Evolutionary conservation across 2,888 invertebrate genomes (phyloP), one percentile per base, ranked within the genome.

Genomic region (Morinoia aosen): DNA sequence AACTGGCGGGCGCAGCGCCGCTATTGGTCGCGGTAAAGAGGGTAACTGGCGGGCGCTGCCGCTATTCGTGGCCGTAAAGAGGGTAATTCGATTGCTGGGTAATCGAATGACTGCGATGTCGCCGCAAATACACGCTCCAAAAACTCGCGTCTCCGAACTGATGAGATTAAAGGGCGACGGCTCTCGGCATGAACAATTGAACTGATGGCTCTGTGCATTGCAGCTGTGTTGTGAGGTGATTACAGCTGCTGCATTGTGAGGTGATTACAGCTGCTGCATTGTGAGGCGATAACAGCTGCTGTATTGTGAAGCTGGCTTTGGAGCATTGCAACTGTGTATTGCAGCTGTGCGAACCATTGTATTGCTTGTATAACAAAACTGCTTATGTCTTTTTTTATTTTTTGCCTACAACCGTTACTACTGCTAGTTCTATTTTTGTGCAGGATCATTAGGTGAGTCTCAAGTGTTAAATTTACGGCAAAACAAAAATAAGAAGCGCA

Each of bases 101-200:
- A 90, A 90, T 90, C 48, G 39, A 90, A 90, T 90, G 19, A 48
- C 90, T 40, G 90, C 90, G 40, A 90, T 48, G 90, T 39, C 39
- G 90, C 90, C 90, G 33, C 90, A 90, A 90, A 90, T 40, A 90
- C 76, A 19, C 76, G 76, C 76, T 76, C 76, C 76, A 76, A 76
- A 76, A 76, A 76, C 33, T 16, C 76, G 25, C 19, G 76, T 76
- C 76, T 76, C 76, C 19, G 2, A 76, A 16, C 76, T 76, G 76
- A 76, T 76, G 33, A 76, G 76, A 76, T 76, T 76, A 76, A 76
- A 76, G 76, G 25, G 76, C 25, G 76, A 7, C 76, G 76, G 76
- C 19, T 16, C 76, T 76, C 10, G 76, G 76, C 33, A 76, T 76
- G 25, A 76, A 76, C 76, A 76, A 76, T 76, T 76, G 76, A 76